Evolutionary conservation across 2,797 vertebrate species (phyloP), one percentile per base, ranked within the genome.

Genomic region (Danio kyathit): DNA sequence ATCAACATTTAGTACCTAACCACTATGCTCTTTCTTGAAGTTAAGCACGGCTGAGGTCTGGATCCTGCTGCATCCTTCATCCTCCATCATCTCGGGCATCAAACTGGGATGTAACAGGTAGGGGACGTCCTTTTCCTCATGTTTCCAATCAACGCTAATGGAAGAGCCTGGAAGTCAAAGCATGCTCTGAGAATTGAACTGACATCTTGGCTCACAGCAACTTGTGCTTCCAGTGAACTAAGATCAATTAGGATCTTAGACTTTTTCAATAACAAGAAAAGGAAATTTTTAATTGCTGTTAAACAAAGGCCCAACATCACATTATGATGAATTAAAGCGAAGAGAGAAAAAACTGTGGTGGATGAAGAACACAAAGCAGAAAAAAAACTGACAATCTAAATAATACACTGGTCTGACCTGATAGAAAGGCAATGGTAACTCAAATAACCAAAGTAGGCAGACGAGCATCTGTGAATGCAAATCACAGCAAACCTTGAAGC

Each of bases 131-230:
- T 61, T 61, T 19, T 43, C 49, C n/a, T 17, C 12, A 70, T 60
- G 17, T 5, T 59, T 66, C 57, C 54, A 83, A 83, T 83, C 60
- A 64, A 64, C 51, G 12, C 38, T 83, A 76, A 83, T 79, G 43
- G 43, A 81, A 41, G 67, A 66, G 17, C n/a, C 77, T 59, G 38
- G 19, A 60, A 38, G 60, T 54, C 19, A 43, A 56, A 74, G 74
- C 81, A 65, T 78, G 77, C 65, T 78, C 57, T 16, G 19, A 16
- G 51, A 64, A 51, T 60, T 54, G 1, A 41, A 59, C 13, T 44
- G 29, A 64, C 38, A 66, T 38, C 29, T 43, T 29, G 60, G n/a
- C 71, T 52, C 43, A 2, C 69, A 19, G 64, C 49, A 52, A 72
- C 46, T 29, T 57, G 59, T 54, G 54, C 38, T 66, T 73, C 29